A percentile compares a stretch with the other conserved stretches of the same genome.
These are phyloP conservation scores for Dynastes grantii DNA, from an alignment of 2,888 invertebrate genomes.

Conservation along the genomic window DNA sequence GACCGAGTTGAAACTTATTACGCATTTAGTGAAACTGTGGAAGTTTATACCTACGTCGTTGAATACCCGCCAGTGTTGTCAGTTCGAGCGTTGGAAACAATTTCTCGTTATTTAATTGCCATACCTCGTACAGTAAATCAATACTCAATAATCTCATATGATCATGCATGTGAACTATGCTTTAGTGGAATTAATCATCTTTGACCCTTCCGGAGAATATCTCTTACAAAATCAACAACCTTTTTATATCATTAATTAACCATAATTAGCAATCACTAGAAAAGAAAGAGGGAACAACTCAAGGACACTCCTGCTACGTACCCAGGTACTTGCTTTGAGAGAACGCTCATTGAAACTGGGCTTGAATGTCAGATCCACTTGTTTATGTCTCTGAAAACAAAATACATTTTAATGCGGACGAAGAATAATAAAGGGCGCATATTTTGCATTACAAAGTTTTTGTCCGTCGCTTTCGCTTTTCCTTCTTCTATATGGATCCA, in stretches of 20 bases:
- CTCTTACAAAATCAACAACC: slow-evolving; percentile 32
- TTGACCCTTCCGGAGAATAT: not conserved
- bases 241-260: slow-evolving; percentile 32
- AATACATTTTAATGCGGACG: slow-evolving; percentile 36
- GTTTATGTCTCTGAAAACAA: slow-evolving; percentile 30
- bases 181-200: slow-evolving; percentile 15
- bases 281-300: slow-evolving; percentile 10
- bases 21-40: no score
- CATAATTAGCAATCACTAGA: slow-evolving; percentile 32
- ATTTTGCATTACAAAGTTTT: slow-evolving; percentile 43
- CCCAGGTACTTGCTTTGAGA: slow-evolving; percentile 40
- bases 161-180: slow-evolving; percentile 14
- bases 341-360: not conserved
- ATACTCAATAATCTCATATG: not conserved
- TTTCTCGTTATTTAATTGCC: no score
- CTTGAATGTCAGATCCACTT: slow-evolving; percentile 18
- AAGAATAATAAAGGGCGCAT: slow-evolving; percentile 23
- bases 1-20: no score
- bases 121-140: no score
- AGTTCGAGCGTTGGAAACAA: no score
- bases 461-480: slow-evolving; percentile 22
- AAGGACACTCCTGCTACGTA: slow-evolving; percentile 10
- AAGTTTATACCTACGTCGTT: no score
- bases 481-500: not conserved
- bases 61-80: no score